phyloP scores from a whole-genome alignment of 2,888 invertebrate genomes.

The Seira sanloemensis region DNA sequence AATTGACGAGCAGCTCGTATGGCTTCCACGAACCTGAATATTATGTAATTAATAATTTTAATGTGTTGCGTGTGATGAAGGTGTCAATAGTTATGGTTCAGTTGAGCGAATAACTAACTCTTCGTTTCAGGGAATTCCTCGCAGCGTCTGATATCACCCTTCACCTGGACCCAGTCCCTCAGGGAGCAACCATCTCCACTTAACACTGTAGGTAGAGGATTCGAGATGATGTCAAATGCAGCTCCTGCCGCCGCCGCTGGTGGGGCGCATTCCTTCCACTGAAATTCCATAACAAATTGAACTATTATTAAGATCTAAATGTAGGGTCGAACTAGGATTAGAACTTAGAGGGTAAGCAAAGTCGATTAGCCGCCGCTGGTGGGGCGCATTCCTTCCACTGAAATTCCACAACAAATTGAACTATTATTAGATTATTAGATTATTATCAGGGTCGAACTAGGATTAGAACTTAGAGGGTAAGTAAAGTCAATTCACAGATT shows the following conservation, averaged over 20 bases:
- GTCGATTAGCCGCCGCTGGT: background rate
- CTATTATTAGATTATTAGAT: background rate
- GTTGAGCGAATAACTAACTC: no score
- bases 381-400: background rate
- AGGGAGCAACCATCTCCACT: background rate
- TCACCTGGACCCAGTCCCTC: conserved; percentile 61
- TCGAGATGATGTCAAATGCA: conserved; percentile 26
- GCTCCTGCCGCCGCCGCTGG: background rate
- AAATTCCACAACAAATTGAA: background rate
- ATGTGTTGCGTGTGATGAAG: background rate
- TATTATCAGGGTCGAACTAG: background rate
- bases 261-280: conserved; percentile 46
- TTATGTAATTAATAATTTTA: background rate
- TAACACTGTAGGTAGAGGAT: background rate
- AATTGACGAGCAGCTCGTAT: conserved; percentile 48
- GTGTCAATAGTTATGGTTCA: background rate
- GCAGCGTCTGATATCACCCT: conserved; percentile 31
- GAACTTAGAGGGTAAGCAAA: background rate
- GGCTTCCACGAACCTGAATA: conserved; percentile 44
- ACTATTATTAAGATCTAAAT: background rate
- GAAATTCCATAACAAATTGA: background rate
- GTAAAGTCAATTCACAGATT: background rate
- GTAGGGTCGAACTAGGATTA: background rate
- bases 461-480: background rate
- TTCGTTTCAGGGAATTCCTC: conserved; percentile 1